A percentile compares a stretch with the other conserved stretches of the same genome.
phyloP scores from a whole-genome alignment of 2,797 vertebrate genomes.

The Vultur gryphus region DNA sequence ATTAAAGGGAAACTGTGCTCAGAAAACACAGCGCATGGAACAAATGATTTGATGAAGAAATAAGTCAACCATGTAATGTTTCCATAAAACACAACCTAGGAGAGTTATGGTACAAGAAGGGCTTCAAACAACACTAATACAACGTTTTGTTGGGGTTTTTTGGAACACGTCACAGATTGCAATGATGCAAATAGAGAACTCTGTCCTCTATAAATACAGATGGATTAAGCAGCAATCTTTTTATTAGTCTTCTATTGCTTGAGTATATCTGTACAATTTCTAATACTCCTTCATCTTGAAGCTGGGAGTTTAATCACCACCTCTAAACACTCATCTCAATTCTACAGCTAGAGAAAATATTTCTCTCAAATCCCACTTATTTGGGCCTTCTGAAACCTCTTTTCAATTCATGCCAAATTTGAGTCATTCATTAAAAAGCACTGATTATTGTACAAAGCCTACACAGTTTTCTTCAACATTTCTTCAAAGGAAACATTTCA shows the following conservation, averaged over 20 bases:
- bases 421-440: not conserved
- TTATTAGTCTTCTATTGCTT: not conserved
- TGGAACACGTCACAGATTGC: not conserved
- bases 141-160: not conserved
- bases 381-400: not conserved
- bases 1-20: not conserved
- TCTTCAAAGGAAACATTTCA: not conserved
- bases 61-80: not conserved
- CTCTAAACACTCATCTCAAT: not conserved
- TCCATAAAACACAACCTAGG: not conserved
- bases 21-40: not conserved
- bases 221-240: not conserved
- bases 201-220: not conserved
- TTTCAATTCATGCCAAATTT: not conserved
- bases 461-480: not conserved
- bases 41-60: not conserved
- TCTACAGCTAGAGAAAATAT: not conserved
- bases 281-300: not conserved
- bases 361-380: not conserved
- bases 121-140: not conserved
- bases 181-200: not conserved
- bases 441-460: not conserved
- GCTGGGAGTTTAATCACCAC: not conserved
- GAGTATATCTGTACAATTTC: not conserved
- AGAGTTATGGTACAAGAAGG: not conserved